Base-by-base conservation (phyloP, 2,113 vertebrate genomes). In the Paedocypris sp. region DNA sequence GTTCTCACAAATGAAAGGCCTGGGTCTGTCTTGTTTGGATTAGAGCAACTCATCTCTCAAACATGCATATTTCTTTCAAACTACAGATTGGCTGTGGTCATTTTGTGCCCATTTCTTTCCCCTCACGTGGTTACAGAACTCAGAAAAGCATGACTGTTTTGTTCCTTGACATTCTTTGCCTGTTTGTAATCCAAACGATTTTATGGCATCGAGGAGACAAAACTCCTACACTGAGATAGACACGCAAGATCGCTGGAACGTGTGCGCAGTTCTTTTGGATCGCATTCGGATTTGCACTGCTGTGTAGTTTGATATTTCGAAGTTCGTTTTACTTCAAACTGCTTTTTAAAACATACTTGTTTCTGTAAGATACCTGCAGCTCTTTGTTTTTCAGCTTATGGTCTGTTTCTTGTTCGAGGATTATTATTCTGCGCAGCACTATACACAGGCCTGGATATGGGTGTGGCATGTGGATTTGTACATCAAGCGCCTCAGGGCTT, bases 341-440 rank as follows among this genome's bases (percentile, higher is more conserved):
- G n/a, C n/a, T n/a, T n/a, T n/a, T n/a, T n/a, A n/a, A n/a, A n/a
- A n/a, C n/a, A 13, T 53, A 16, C 10, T 42, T 23, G 43, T 26
- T 53, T 48, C 38, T 46, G 29, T 8, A 11, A 28, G 1, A 11
- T 9, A 47, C 7, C 28, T 28, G 7, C 28, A 8, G 35, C 8
- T n/a, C 11, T 12, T n/a, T 5, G 11, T 36, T 36, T n/a, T 8
- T 26, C 13, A 43, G 26, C 57, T 46, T 46, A 64, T 49, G 58
- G 39, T 51, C 52, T 19, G 52, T 67, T 66, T 58, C 2, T 8
- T 35, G 25, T 49, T 56, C 62, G 67, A 67, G 50, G 42, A 39
- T 62, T 70, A 38, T 58, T 62, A 52, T 20, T 23, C 43, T 72
- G 70, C 69, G 72, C 75, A 62, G 13, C 62, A 28, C 62, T 68